Conservation (phyloP, 2,797 vertebrate genomes). For the Falco concolor region DNA sequence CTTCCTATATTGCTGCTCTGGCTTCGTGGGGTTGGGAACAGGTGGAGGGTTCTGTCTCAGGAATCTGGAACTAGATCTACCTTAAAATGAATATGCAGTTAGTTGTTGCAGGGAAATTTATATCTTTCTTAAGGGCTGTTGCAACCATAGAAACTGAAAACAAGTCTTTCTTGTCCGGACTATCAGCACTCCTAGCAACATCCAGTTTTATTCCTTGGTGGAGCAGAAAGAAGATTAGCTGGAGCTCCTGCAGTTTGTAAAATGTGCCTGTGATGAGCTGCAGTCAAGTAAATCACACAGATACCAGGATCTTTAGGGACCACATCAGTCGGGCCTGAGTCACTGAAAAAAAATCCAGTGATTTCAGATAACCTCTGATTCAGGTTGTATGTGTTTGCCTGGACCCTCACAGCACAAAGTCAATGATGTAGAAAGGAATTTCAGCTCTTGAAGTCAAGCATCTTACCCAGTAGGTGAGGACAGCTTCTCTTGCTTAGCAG, state of each 20-base stretch:
- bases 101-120: constrained; percentile 66
- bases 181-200: constrained; percentile 49
- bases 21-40: constrained; percentile 56
- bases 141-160: constrained; percentile 69
- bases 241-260: background rate
- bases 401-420: background rate
- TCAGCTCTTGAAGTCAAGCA: background rate
- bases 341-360: background rate
- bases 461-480: background rate
- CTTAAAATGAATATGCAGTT: constrained; percentile 67
- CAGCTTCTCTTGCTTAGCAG: background rate
- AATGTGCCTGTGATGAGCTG: constrained; percentile 26
- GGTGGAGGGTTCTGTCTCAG: constrained; percentile 78
- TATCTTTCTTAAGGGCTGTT: constrained; percentile 81
- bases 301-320: background rate
- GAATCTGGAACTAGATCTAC: constrained; percentile 75
- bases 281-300: background rate
- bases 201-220: constrained; percentile 4
- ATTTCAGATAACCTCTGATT: constrained; percentile 54
- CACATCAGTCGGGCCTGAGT: background rate
- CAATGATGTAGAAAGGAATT: background rate
- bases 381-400: background rate
- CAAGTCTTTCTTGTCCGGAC: constrained; percentile 70
- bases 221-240: background rate
- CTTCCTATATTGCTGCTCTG: constrained; percentile 40